Evolutionary conservation across 1,140 invertebrate species (phyloP).

Genomic region (Calliopsis andreniformis): DNA sequence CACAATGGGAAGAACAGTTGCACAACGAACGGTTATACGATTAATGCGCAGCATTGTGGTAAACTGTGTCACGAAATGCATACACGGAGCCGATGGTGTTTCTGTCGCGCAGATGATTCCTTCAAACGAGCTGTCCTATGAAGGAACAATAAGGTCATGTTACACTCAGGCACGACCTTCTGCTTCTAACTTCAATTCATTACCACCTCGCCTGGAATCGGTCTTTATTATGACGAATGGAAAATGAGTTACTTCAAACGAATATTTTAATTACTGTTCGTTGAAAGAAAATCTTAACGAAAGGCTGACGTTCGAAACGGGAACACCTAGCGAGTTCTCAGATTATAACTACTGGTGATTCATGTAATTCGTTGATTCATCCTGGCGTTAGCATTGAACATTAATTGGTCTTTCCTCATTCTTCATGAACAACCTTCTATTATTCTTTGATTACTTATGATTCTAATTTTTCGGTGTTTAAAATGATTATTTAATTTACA

Average conservation of each 20-base stretch:
- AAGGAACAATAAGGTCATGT: constrained; percentile 27
- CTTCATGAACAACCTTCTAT: neutral
- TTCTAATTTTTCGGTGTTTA: neutral
- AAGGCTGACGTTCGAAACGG: neutral
- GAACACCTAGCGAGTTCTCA: neutral
- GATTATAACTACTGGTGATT: neutral
- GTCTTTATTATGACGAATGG: neutral
- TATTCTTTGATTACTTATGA: neutral
- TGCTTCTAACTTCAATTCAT: constrained; percentile 25
- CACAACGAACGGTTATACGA: constrained; percentile 60
- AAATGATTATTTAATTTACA: no score
- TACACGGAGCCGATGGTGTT: constrained; percentile 39
- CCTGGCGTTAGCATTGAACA: neutral
- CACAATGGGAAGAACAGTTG: constrained; percentile 56
- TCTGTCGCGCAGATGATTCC: constrained; percentile 49
- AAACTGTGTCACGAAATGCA: constrained; percentile 59
- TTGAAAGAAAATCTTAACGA: no score
- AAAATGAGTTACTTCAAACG: neutral
- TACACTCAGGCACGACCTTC: constrained; percentile 1
- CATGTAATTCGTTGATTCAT: constrained; percentile 18
- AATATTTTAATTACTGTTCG: constrained; percentile 1
- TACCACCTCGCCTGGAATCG: neutral
- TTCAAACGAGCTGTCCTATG: constrained; percentile 19
- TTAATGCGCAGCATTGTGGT: constrained; percentile 55
- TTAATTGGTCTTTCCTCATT: neutral